phyloP scores from a whole-genome alignment of 2,113 vertebrate species.

The Ptilonorhynchus violaceus region DNA sequence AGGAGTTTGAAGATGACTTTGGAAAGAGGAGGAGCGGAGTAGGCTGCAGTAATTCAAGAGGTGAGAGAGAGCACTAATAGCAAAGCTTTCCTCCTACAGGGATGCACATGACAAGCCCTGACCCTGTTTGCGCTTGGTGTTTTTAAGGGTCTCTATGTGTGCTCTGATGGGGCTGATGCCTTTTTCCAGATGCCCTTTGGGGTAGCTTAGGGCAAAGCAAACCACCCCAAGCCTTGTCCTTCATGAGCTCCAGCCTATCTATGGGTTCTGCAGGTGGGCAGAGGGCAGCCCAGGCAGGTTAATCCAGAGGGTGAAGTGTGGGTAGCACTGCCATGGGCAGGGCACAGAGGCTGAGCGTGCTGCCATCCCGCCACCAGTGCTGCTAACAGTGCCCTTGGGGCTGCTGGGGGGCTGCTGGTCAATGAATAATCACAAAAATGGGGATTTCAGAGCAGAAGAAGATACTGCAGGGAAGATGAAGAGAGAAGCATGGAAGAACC shows the following conservation, averaged over 20 bases:
- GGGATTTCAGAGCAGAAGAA: background rate
- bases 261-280: background rate
- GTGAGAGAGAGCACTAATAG: background rate
- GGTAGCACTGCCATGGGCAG: background rate
- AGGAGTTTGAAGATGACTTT: background rate
- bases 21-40: background rate
- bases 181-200: background rate
- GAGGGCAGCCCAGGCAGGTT: background rate
- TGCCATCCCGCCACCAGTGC: background rate
- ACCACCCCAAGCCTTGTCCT: background rate
- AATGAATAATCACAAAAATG: background rate
- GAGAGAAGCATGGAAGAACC: background rate
- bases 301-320: background rate
- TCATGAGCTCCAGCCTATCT: background rate
- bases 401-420: background rate
- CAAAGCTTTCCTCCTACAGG: background rate
- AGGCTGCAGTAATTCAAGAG: background rate
- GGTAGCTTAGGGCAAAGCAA: background rate
- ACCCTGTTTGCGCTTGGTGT: background rate
- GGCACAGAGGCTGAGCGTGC: fast-evolving
- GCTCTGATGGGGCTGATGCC: background rate
- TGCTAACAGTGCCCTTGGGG: background rate
- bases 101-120: background rate
- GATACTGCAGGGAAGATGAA: background rate
- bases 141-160: background rate